Conservation (phyloP, 2,888 invertebrate species). For the Cenopis cana region DNA sequence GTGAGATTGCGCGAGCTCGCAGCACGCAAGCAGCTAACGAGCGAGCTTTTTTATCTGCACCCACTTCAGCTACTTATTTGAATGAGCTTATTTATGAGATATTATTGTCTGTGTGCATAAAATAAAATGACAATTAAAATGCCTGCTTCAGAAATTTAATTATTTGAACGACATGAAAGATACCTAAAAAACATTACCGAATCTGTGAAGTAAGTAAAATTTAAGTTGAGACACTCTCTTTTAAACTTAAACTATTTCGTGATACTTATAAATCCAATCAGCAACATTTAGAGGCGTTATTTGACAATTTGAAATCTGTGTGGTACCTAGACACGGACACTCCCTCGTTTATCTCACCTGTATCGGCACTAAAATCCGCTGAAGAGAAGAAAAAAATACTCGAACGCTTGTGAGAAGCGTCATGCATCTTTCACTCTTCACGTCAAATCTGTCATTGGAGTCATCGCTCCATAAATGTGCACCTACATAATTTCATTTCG, state of each 20-base stretch:
- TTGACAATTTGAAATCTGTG: too few species aligned
- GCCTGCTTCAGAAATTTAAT: not conserved
- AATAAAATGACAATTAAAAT: not conserved
- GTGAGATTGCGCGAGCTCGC: slow-evolving; percentile 50
- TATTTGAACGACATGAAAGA: not conserved
- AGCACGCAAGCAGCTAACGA: slow-evolving; percentile 51
- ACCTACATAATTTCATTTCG: too few species aligned
- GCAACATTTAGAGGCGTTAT: too few species aligned
- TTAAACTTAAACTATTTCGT: not conserved
- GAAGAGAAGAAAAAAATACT: not conserved
- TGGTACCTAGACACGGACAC: too few species aligned
- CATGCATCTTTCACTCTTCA: too few species aligned
- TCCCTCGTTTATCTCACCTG: too few species aligned
- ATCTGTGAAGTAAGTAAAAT: not conserved
- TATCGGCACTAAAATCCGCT: not conserved
- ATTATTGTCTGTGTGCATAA: not conserved
- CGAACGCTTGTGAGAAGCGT: too few species aligned
- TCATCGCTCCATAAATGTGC: too few species aligned
- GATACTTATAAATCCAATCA: too few species aligned
- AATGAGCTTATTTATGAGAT: slow-evolving; percentile 24
- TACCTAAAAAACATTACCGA: not conserved
- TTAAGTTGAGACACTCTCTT: not conserved
- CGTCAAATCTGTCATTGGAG: too few species aligned
- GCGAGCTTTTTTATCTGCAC: slow-evolving; percentile 37
- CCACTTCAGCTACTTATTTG: slow-evolving; percentile 19